Evolutionary conservation across 1,140 invertebrate genomes (phyloP).

Genomic region (Habropoda laboriosa): DNA sequence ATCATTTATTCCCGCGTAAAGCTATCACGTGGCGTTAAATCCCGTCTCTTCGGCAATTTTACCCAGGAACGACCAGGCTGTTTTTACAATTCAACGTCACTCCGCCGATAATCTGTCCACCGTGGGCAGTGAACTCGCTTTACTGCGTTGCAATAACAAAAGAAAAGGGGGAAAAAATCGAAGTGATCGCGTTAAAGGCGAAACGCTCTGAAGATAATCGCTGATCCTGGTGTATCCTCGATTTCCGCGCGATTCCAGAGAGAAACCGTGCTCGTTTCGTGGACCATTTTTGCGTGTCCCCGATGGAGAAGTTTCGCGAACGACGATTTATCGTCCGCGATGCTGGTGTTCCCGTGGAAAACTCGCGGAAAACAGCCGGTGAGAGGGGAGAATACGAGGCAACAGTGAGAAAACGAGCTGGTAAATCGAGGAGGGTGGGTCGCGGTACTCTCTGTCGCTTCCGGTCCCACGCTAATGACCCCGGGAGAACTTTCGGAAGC

Average conservation of each 20-base stretch:
- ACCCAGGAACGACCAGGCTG: too few relatives aligned
- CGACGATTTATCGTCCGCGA: slow-evolving; percentile 44
- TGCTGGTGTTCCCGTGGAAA: slow-evolving; percentile 13
- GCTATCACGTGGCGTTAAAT: too few relatives aligned
- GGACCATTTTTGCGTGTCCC: slow-evolving; percentile 27
- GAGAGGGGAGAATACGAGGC: slow-evolving; percentile 1
- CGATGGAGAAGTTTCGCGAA: slow-evolving; percentile 50
- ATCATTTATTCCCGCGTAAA: too few relatives aligned
- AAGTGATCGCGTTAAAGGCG: neutral
- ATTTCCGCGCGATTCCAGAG: slow-evolving; percentile 1
- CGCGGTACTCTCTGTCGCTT: neutral
- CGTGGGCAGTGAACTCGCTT: neutral
- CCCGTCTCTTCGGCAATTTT: too few relatives aligned
- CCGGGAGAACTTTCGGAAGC: neutral
- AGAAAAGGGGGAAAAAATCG: too few relatives aligned
- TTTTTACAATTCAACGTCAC: neutral
- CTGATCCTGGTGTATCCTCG: neutral
- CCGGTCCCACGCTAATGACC: neutral
- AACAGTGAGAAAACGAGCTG: neutral
- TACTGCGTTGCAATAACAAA: neutral
- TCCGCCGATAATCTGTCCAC: neutral
- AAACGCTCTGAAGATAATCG: slow-evolving; percentile 9
- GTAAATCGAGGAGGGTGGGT: slow-evolving; percentile 12
- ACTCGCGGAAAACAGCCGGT: neutral
- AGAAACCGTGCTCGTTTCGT: slow-evolving; percentile 44